Evolutionary conservation across 1,140 invertebrate species (phyloP).

Genomic region (Drosophila subobscura): DNA sequence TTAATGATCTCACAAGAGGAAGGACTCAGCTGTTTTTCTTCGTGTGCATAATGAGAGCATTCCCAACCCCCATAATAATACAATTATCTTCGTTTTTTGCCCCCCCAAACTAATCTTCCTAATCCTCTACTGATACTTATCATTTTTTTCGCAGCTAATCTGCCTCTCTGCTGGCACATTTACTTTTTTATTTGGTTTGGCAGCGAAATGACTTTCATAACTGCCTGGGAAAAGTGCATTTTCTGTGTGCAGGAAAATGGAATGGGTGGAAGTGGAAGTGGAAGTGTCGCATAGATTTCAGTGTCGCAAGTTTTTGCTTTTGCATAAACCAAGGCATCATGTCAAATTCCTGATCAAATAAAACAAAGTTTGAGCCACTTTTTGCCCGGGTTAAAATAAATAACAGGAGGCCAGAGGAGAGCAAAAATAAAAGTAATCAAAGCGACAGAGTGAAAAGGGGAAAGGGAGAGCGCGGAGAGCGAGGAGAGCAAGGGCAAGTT

Average conservation of each 20-base stretch:
- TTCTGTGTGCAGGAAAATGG: constrained; percentile 24
- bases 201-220: constrained; percentile 49
- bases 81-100: no score
- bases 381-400: constrained; percentile 43
- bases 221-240: constrained; percentile 49
- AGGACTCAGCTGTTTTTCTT: background rate
- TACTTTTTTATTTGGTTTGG: background rate
- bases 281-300: constrained; percentile 38
- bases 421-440: constrained; percentile 56
- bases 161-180: no score
- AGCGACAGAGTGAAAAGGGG: constrained; percentile 9
- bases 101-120: no score
- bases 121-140: no score
- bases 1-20: constrained; percentile 34
- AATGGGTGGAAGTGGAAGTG: constrained; percentile 29
- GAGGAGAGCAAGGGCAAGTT: background rate
- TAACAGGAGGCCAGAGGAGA: constrained; percentile 20
- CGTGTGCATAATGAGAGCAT: background rate
- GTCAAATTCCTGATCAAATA: constrained; percentile 78
- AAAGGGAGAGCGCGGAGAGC: background rate
- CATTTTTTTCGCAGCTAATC: no score
- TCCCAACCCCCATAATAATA: no score
- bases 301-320: constrained; percentile 33
- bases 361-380: constrained; percentile 68
- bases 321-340: constrained; percentile 68